Evolutionary conservation across 2,113 vertebrate species (phyloP), one percentile per base, ranked within the genome.

Genomic region (Zootoca vivipara): DNA sequence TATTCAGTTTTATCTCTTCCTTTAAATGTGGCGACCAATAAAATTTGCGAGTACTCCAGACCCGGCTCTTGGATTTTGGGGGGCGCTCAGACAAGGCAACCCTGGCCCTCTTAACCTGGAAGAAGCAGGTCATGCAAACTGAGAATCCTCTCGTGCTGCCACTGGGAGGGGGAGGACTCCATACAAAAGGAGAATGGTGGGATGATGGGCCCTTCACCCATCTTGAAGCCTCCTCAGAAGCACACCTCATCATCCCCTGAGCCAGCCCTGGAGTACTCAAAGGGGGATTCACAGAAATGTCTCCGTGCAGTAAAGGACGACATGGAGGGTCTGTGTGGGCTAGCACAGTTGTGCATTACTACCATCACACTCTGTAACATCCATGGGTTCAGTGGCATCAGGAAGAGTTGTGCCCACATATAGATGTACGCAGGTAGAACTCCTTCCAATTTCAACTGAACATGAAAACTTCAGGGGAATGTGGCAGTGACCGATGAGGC

Each of bases 1-100:
- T 30, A 85, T 77, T 75, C 70, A 85, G 72, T 85, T 83, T 83
- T 77, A 85, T 77, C 56, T 85, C 83, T 62, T 85, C 72, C 58
- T 65, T 85, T 64, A 77, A 20, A 85, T 77, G 72, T 77, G 35
- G 73, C 26, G 73, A 64, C 73, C 72, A 85, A 85, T 65, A 77
- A 77, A 65, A 85, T 28, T 42, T 85, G 72, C 58, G 35, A 85
- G 38, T 65, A 78, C 58, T 65, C 84, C 58, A 85, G 73, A 56
- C 73, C 73, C 8, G 7, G 28, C 73, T 78, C 16, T 30, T 85
- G 28, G 56, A 78, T 85, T 77, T 85, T 26, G 84, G 73, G 73
- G n/a, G 73, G 6, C 16, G 5, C 18, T 85, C 64, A 30, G 84
- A 77, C 58, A 85, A 78, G 26, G 24, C 73, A 42, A 67, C 58